phyloP scores from a whole-genome alignment of 2,797 vertebrate species.

The Oreochromis mossambicus region DNA sequence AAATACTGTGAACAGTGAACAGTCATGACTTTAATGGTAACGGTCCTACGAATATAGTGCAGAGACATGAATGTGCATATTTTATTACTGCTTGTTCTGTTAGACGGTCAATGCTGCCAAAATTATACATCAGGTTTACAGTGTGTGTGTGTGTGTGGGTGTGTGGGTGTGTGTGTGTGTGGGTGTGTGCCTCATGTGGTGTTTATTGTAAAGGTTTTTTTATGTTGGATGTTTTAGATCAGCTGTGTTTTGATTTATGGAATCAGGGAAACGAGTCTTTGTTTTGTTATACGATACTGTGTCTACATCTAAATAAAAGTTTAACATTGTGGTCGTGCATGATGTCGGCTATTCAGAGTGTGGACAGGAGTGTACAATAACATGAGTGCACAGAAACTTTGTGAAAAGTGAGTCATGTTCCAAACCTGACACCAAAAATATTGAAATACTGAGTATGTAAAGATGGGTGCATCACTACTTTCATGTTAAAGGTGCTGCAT shows the following conservation, averaged over 20 bases:
- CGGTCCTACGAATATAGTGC: no score
- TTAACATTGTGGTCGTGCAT: not conserved
- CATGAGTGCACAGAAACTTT: not conserved
- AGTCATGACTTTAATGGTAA: not conserved
- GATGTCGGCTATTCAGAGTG: fast-evolving
- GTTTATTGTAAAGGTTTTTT: fast-evolving
- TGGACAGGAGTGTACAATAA: not conserved
- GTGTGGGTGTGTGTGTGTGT: no score
- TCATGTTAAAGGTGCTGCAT: not conserved
- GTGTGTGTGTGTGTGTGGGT: no score
- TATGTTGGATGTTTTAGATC: not conserved
- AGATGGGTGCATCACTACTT: no score
- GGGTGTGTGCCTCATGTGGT: fast-evolving
- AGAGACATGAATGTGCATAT: fast-evolving
- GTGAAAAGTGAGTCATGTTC: not conserved
- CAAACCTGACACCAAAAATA: not conserved
- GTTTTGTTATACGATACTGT: fast-evolving
- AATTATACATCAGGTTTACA: not conserved
- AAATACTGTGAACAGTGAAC: no score
- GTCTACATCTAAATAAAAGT: not conserved
- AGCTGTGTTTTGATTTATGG: not conserved
- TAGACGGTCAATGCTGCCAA: fast-evolving
- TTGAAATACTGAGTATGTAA: no score
- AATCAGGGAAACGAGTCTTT: fast-evolving
- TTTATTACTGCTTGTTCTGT: not conserved